A percentile compares a stretch with the other conserved stretches of the same genome.
phyloP scores from a whole-genome alignment of 2,888 invertebrate species.

The Nymphalis urticae region DNA sequence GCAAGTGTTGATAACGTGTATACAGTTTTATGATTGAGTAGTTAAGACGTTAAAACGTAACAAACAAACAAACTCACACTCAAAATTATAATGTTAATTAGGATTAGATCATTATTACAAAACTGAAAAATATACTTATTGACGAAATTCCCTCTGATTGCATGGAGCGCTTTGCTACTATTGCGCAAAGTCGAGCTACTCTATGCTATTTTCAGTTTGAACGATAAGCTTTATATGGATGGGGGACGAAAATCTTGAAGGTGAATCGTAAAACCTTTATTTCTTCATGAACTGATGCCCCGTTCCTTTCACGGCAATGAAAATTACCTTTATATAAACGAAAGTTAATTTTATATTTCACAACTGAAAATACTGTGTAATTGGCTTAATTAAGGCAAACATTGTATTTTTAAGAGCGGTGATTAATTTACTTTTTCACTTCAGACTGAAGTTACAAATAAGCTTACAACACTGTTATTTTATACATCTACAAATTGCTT shows the following conservation, averaged over 20 bases:
- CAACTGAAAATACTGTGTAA: conserved; percentile 19
- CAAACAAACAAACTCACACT: too few relatives aligned
- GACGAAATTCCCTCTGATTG: too few relatives aligned
- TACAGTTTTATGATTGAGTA: too few relatives aligned
- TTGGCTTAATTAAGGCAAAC: conserved; percentile 29
- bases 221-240: neutral
- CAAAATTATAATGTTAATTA: too few relatives aligned
- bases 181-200: neutral
- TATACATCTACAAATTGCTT: conserved; percentile 1
- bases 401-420: conserved; percentile 20
- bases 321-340: conserved; percentile 26
- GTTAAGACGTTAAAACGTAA: too few relatives aligned
- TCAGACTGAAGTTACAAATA: neutral
- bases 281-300: conserved; percentile 26
- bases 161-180: too few relatives aligned
- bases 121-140: too few relatives aligned
- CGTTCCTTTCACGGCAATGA: conserved; percentile 28
- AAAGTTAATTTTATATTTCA: conserved; percentile 18
- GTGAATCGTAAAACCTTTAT: conserved; percentile 26
- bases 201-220: neutral
- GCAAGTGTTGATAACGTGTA: too few relatives aligned
- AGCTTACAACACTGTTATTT: neutral
- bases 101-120: too few relatives aligned
- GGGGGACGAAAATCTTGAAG: conserved; percentile 25
- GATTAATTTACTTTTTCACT: conserved; percentile 28